A percentile compares a stretch with the other conserved stretches of the same genome.
Conservation (phyloP, 2,113 vertebrate species). For the Cyprinodon tularosa region DNA sequence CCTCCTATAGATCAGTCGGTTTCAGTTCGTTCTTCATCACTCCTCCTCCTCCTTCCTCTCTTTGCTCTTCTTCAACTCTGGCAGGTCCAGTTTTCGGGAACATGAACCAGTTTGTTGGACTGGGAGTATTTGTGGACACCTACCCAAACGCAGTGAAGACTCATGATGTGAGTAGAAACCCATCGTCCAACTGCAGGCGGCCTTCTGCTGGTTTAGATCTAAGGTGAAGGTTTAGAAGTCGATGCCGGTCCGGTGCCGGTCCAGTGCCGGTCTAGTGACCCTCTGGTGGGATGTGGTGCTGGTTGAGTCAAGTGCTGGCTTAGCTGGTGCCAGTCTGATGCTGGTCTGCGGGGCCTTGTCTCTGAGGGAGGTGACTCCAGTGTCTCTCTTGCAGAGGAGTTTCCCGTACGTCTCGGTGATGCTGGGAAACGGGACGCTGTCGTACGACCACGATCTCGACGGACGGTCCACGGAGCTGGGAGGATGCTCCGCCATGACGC, state of each 20-base stretch:
- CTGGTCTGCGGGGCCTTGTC: no score
- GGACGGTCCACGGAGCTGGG: slow-evolving; percentile 89
- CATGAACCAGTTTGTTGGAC: slow-evolving; percentile 89
- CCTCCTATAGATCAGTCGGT: no score
- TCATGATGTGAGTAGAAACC: slow-evolving; percentile 84
- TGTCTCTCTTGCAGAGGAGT: slow-evolving; percentile 75
- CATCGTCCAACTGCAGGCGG: not conserved
- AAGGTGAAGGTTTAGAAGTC: no score
- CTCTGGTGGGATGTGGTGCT: no score
- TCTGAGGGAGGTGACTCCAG: not conserved
- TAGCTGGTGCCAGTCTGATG: no score
- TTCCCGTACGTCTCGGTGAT: slow-evolving; percentile 93
- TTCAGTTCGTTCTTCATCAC: not conserved
- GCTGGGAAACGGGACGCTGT: slow-evolving; percentile 91
- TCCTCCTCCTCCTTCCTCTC: not conserved
- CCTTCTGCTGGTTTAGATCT: no score
- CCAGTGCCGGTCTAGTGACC: no score
- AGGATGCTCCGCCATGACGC: slow-evolving; percentile 86
- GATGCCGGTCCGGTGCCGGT: no score
- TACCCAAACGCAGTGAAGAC: slow-evolving; percentile 93
- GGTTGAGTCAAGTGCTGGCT: no score
- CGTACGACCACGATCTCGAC: slow-evolving; percentile 89
- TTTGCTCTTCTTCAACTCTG: slow-evolving; percentile 8
- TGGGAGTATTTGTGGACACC: slow-evolving; percentile 94
- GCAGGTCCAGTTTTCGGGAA: slow-evolving; percentile 94